Conservation (phyloP, 2,888 invertebrate species). For the Tethea ocularis region DNA sequence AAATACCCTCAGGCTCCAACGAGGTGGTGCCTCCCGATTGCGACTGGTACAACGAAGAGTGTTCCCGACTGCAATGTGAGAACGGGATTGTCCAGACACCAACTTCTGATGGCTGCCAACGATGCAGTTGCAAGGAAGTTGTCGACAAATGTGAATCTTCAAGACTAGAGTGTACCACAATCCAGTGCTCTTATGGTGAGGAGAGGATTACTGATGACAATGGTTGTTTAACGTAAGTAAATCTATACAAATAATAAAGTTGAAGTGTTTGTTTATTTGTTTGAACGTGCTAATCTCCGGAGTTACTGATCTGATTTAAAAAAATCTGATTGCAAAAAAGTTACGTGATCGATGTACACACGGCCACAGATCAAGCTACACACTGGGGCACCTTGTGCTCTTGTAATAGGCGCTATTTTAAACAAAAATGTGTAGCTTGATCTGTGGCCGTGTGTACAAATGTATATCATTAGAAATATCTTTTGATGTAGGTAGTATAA, state of each 20-base stretch:
- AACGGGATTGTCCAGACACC: slow-evolving; percentile 86
- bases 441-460: too few species aligned
- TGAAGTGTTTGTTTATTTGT: too few species aligned
- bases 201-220: slow-evolving; percentile 60
- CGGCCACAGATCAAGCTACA: too few species aligned
- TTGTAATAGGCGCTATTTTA: too few species aligned
- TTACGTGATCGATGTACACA: too few species aligned
- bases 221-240: slow-evolving; percentile 58
- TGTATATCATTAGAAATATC: too few species aligned
- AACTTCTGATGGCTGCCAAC: slow-evolving; percentile 83
- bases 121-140: slow-evolving; percentile 54
- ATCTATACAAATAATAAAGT: background rate
- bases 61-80: slow-evolving; percentile 86
- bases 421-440: too few species aligned
- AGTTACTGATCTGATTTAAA: too few species aligned
- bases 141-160: slow-evolving; percentile 77
- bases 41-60: slow-evolving; percentile 84
- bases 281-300: too few species aligned
- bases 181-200: slow-evolving; percentile 90
- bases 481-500: too few species aligned
- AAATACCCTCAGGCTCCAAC: slow-evolving; percentile 34
- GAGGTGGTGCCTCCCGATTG: slow-evolving; percentile 70
- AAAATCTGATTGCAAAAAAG: too few species aligned
- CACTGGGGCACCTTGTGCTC: too few species aligned
- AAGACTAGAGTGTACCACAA: slow-evolving; percentile 84